Evolutionary conservation across 2,797 vertebrate genomes (phyloP), one percentile per base, ranked within the genome.

Genomic region (Philypnodon macrostomus): DNA sequence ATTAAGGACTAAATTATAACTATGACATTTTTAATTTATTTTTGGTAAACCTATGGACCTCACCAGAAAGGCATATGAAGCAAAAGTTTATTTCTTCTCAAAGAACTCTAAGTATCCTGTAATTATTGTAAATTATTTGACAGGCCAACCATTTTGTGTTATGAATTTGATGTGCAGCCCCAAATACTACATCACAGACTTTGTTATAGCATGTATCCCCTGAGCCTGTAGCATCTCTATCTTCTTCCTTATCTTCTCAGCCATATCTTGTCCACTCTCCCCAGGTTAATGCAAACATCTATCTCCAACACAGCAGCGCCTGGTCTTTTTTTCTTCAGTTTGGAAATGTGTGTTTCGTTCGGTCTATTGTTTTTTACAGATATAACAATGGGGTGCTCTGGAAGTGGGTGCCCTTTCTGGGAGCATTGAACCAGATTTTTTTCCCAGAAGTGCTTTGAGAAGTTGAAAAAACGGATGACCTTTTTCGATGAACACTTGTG

Each of bases 401-500:
- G 58, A 65, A 35, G 60, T 42, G 15, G 34, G 39, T 76, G 70
- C 63, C 70, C 63, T 80, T 76, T 81, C 26, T 41, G 69, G 49
- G 72, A 47, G 26, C 41, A 33, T 7, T 51, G 23, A 29, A 40
- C 45, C 29, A 58, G 47, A 53, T 6, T 56, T 44, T 41, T 69
- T 60, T 74, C 40, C 53, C 63, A 56, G 50, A 19, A 1, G 5
- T n/a, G 31, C 67, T 62, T 61, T 19, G n/a, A 37, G 56, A 73
- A 58, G 38, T 58, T 46, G 32, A 60, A 59, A 73, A 47, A 58
- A n/a, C 18, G 37, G 23, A 40, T 76, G 70, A 75, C 70, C 59
- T 76, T 78, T 77, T 48, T 54, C 26, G 27, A 37, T 58, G 67
- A 58, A 47, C 51, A 40, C 34, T 49, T 12, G 34, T 35, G 56